Evolutionary conservation across 2,888 invertebrate genomes (phyloP).

Genomic region (Bhutanitis thaidina): DNA sequence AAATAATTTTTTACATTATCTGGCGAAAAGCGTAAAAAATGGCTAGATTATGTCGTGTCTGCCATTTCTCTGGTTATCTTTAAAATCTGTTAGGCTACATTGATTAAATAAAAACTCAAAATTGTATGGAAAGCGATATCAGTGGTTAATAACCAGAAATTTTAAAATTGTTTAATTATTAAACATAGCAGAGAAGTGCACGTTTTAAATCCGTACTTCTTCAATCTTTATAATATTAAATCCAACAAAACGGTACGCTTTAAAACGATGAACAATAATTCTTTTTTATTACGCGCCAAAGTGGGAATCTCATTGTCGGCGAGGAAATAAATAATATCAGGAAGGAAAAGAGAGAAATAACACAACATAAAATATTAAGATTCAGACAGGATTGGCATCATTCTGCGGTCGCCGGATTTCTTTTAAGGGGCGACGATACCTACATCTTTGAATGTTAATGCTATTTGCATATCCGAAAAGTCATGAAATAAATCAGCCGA

Average conservation of each 20-base stretch:
- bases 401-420: conserved; percentile 72
- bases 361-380: conserved; percentile 80
- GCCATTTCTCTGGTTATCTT: too few relatives aligned
- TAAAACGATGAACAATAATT: conserved; percentile 79
- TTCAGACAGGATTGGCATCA: conserved; percentile 78
- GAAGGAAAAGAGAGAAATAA: conserved; percentile 76
- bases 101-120: too few relatives aligned
- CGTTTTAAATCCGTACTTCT: conserved; percentile 41
- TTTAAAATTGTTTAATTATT: too few relatives aligned
- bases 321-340: conserved; percentile 76
- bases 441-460: conserved; percentile 78
- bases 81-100: too few relatives aligned
- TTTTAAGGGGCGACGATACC: conserved; percentile 58
- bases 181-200: too few relatives aligned
- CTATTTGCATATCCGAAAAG: conserved; percentile 79
- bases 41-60: too few relatives aligned
- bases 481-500: conserved; percentile 79
- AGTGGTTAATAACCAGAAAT: too few relatives aligned
- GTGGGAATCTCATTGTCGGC: conserved; percentile 79
- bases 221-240: conserved; percentile 67
- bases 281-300: conserved; percentile 78
- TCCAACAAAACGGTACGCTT: conserved; percentile 69
- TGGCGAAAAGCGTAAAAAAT: too few relatives aligned
- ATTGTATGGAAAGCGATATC: too few relatives aligned
- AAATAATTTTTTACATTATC: too few relatives aligned